Base-by-base conservation (phyloP, 2,888 invertebrate genomes). In the Rhingia rostrata region DNA sequence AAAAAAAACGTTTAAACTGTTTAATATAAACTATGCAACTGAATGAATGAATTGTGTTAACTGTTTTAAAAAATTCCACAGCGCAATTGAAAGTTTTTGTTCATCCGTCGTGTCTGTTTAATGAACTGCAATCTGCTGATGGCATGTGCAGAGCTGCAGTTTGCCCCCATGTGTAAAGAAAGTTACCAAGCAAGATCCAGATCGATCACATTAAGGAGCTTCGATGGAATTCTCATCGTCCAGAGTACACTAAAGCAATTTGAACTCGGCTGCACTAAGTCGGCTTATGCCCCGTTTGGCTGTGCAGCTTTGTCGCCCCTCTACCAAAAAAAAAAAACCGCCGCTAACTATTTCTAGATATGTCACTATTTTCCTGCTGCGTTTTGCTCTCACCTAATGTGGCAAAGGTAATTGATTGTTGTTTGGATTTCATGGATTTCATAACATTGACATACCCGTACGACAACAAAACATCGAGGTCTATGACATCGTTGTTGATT, bases 151-250 rank as follows among this genome's bases (percentile, higher is more conserved):
- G 10, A 35, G 54, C 33, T 58, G 60, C 51, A 69, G 74, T 74
- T 64, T 58, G 47, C 35, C 39, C 64, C 64, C 63, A 30, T 47
- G 69, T 58, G 47, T 49, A 66, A 70, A 83, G 86, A 86, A 86
- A 86, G 86, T 86, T 83, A 81, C 83, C 83, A 73, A 83, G 51
- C 86, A 77, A 83, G 83, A 83, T 86, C 86, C 78, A 78, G 78
- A 82, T 78, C 70, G 83, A 83, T 86, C 83, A 43, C 47, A 67
- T 82, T 73, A 63, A 86, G 69, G 78, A 77, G 81, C 51, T 66
- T 49, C 45, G 64, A 79, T 73, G 84, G 69, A 66, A 84, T 84
- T 84, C 74, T 66, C 80, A 66, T 54, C 53, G 64, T 22, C 22
- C 22, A 22, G 22, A 22, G 69, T 32, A 35, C 63, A 61, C 45